Percentiles rank a stretch among this genome's conserved stretches.
These are phyloP conservation scores for Acridotheres tristis DNA, from an alignment of 2,797 vertebrate species.

Conservation along the genomic window DNA sequence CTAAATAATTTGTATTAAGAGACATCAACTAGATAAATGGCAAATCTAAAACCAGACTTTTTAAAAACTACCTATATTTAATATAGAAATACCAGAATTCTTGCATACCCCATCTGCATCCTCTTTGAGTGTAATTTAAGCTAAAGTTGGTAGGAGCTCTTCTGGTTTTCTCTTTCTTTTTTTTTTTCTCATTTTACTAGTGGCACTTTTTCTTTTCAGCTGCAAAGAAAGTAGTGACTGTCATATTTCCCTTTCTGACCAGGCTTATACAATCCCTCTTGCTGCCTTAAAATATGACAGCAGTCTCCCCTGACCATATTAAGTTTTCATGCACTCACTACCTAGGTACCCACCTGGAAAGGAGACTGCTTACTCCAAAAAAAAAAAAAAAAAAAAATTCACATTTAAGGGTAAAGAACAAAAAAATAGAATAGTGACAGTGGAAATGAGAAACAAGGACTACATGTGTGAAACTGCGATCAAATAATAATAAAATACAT, in stretches of 20 bases:
- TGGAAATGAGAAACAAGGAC: background rate
- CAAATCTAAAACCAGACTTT: background rate
- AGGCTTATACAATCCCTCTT: background rate
- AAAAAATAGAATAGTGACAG: background rate
- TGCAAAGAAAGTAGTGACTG: background rate
- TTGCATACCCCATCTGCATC: background rate
- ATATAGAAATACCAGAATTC: background rate
- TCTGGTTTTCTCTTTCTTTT: background rate
- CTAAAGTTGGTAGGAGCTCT: background rate
- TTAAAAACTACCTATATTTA: background rate
- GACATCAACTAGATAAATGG: background rate
- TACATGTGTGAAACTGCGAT: background rate
- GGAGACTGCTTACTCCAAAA: background rate
- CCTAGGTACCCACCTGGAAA: background rate
- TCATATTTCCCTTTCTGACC: background rate
- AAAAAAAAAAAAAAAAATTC: background rate
- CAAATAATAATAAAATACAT: background rate
- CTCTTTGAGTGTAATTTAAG: background rate
- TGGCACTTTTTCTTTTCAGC: background rate
- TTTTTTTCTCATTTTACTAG: background rate
- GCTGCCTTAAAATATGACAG: background rate
- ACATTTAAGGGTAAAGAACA: background rate
- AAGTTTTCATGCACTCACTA: background rate
- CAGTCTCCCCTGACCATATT: background rate
- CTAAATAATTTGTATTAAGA: background rate